Percentiles rank a stretch among this genome's conserved stretches.
These are phyloP conservation scores for Callimorpha dominula DNA, from an alignment of 2,888 invertebrate species.

Conservation along the genomic window DNA sequence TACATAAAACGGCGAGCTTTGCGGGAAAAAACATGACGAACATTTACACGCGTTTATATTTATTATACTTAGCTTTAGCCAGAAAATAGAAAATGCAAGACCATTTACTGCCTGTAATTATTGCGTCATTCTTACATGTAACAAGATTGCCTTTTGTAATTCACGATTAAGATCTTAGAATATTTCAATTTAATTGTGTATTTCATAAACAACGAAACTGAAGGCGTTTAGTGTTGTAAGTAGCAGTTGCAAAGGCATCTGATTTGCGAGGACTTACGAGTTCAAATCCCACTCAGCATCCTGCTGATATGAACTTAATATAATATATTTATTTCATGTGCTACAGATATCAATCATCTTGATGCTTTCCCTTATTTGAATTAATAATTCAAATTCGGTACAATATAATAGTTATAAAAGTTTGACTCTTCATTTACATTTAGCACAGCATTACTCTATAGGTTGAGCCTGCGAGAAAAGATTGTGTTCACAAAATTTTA, in stretches of 20 bases:
- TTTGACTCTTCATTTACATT: not conserved
- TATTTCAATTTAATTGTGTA: not conserved
- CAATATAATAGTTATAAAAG: not conserved
- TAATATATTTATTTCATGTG: too few relatives aligned
- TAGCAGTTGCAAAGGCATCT: not conserved
- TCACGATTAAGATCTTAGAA: constrained; percentile 27
- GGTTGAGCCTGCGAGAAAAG: not conserved
- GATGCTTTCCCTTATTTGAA: not conserved
- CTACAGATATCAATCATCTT: not conserved
- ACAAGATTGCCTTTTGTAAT: constrained; percentile 37
- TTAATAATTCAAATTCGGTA: not conserved
- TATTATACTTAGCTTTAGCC: constrained; percentile 28
- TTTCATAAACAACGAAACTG: not conserved
- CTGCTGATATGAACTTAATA: too few relatives aligned
- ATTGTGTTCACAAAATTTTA: not conserved
- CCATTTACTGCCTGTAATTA: constrained; percentile 29
- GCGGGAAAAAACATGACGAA: constrained; percentile 23
- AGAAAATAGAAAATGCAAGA: constrained; percentile 38
- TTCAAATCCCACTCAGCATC: too few relatives aligned
- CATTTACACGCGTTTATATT: not conserved
- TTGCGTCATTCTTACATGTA: constrained; percentile 25
- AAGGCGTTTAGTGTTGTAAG: not conserved
- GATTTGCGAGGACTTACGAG: not conserved
- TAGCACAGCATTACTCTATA: not conserved
- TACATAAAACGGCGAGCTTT: constrained; percentile 29